Conservation (phyloP, 1,140 invertebrate species). For the Drosophila cardini region DNA sequence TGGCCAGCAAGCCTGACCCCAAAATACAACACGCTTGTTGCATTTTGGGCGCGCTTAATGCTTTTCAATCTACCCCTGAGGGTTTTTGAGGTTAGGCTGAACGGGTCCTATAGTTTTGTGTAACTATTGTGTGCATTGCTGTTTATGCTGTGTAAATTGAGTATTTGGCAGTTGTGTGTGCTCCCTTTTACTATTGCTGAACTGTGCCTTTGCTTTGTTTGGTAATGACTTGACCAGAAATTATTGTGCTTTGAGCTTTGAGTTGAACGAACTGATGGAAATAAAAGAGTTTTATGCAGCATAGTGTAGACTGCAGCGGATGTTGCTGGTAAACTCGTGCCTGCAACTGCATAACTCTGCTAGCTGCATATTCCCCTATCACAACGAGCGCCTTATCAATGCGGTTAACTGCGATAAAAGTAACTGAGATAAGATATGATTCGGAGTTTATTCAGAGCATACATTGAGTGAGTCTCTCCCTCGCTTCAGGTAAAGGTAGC, state of each 20-base stretch:
- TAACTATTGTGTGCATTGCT: no score
- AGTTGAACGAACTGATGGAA: constrained; percentile 50
- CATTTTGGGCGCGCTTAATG: constrained; percentile 13
- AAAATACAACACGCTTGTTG: constrained; percentile 12
- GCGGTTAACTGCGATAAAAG: constrained; percentile 24
- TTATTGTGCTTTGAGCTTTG: neutral
- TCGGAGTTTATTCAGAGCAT: constrained; percentile 1
- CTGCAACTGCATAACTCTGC: constrained; percentile 1
- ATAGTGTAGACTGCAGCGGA: constrained; percentile 29
- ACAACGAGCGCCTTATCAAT: constrained; percentile 37
- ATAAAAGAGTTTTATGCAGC: constrained; percentile 9
- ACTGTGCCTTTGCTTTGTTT: constrained; percentile 5
- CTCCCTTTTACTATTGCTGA: no score
- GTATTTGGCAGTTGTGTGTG: no score
- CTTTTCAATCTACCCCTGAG: constrained; percentile 29
- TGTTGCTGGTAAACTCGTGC: constrained; percentile 19
- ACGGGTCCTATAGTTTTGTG: no score
- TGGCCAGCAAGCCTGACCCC: constrained; percentile 15
- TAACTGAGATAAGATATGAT: constrained; percentile 43
- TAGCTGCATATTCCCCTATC: neutral
- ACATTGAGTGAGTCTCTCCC: neutral
- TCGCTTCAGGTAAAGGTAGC: constrained; percentile 4
- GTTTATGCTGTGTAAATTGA: no score
- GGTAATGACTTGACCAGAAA: constrained; percentile 28
- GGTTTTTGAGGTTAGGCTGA: constrained; percentile 7